Percentiles rank a stretch among this genome's conserved stretches.
phyloP scores from a whole-genome alignment of 2,797 vertebrate species.

The Sternarchorhynchus goeldii region DNA sequence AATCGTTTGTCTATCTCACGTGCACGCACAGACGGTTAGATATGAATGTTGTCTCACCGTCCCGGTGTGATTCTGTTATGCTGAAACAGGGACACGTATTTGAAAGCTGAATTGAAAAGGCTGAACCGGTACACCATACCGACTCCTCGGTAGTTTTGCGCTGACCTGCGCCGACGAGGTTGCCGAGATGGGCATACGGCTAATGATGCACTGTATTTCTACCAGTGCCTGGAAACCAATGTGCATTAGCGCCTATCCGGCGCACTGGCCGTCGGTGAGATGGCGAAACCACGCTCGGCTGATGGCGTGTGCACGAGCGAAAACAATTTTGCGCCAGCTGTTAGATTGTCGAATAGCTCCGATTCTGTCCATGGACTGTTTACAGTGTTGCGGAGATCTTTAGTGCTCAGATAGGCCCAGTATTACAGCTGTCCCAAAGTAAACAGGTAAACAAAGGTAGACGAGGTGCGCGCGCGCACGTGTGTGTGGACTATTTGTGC shows the following conservation, averaged over 20 bases:
- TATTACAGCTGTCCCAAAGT: conserved; percentile 25
- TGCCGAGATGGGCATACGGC: not conserved
- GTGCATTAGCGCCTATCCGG: not conserved
- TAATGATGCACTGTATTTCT: conserved; percentile 8
- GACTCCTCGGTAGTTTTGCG: not conserved
- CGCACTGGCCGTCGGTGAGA: not conserved
- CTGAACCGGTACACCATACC: not conserved
- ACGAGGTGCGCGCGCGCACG: not conserved
- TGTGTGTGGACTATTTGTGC: not conserved
- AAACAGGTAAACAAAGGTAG: conserved; percentile 29
- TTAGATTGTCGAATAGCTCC: not conserved
- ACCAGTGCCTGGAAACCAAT: conserved; percentile 26
- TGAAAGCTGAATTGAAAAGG: not conserved
- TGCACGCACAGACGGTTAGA: too few relatives aligned
- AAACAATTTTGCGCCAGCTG: conserved; percentile 50
- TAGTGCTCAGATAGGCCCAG: not conserved
- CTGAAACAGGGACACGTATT: not conserved
- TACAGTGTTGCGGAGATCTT: not conserved
- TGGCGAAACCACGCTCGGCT: not conserved
- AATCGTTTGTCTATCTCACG: too few relatives aligned
- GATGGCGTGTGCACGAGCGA: conserved; percentile 4
- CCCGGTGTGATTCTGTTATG: not conserved
- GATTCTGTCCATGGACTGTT: not conserved
- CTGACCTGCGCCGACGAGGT: not conserved
- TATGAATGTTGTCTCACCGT: too few relatives aligned